Percentiles rank a stretch among this genome's conserved stretches.
phyloP scores from a whole-genome alignment of 2,797 vertebrate genomes.

The Syngnathus acus region DNA sequence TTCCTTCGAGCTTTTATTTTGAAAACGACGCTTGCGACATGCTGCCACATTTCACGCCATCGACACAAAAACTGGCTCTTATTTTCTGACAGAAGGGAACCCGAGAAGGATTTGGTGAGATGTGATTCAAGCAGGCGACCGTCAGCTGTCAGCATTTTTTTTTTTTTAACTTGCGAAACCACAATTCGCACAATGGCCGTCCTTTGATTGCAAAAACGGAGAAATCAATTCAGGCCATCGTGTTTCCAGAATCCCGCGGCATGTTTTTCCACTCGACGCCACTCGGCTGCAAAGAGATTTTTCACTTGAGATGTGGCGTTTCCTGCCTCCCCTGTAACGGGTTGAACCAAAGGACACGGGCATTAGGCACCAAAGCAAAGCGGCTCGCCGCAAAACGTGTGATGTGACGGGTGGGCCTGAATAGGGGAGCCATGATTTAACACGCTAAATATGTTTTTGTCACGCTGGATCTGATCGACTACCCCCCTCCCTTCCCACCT shows the following conservation, averaged over 20 bases:
- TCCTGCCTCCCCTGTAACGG: conserved; percentile 37
- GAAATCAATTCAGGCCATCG: not conserved
- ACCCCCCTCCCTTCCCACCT: not conserved
- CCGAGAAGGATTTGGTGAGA: conserved; percentile 23
- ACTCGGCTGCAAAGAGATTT: conserved; percentile 18
- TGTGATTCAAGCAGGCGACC: conserved; percentile 39
- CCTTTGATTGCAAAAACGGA: conserved; percentile 20
- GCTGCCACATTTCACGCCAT: conserved; percentile 46
- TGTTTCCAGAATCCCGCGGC: not conserved
- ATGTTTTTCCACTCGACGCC: conserved; percentile 10
- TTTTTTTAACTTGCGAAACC: conserved; percentile 28
- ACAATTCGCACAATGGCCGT: conserved; percentile 34
- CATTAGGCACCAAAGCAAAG: conserved; percentile 79
- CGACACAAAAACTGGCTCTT: conserved; percentile 41
- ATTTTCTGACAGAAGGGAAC: conserved; percentile 43
- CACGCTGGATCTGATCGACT: conserved; percentile 27
- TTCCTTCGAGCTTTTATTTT: conserved; percentile 51
- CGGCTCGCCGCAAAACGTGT: conserved; percentile 61
- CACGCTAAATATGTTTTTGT: conserved; percentile 47
- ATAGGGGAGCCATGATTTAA: conserved; percentile 32
- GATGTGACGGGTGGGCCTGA: conserved; percentile 69
- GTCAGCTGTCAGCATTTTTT: conserved; percentile 43
- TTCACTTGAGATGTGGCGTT: conserved; percentile 8
- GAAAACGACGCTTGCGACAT: conserved; percentile 48
- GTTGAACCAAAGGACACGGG: conserved; percentile 64